phyloP scores from a whole-genome alignment of 2,797 vertebrate genomes.

The Lemur catta region DNA sequence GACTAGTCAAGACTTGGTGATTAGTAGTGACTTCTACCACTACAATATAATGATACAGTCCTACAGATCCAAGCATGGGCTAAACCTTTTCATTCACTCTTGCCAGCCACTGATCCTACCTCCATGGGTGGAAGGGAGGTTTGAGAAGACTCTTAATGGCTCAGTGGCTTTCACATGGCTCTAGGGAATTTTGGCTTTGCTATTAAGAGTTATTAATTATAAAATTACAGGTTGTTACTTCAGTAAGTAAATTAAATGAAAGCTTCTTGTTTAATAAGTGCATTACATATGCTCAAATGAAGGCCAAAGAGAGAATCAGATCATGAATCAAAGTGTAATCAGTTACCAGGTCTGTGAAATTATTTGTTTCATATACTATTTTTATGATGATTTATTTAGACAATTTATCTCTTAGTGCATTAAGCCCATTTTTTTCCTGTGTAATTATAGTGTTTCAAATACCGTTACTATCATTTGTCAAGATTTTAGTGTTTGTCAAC shows the following conservation, averaged over 20 bases:
- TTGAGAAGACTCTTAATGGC: background rate
- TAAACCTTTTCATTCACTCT: background rate
- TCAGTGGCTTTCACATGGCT: background rate
- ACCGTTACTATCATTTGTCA: conserved; percentile 20
- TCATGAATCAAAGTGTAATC: conserved; percentile 25
- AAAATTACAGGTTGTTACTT: background rate
- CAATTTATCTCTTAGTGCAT: background rate
- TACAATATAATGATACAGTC: too few relatives aligned
- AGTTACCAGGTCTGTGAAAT: background rate
- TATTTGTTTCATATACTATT: conserved; percentile 1
- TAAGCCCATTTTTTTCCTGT: background rate
- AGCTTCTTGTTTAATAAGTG: background rate
- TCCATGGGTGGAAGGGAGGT: background rate
- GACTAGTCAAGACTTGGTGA: background rate
- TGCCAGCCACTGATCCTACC: background rate
- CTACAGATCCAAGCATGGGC: background rate
- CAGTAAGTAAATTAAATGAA: background rate
- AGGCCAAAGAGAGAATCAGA: background rate
- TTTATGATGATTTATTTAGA: conserved; percentile 34
- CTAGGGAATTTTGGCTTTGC: background rate
- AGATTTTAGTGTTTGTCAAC: background rate
- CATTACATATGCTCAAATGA: background rate
- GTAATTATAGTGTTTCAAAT: conserved; percentile 31
- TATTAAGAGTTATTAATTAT: conserved; percentile 4
- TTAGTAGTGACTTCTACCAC: background rate